Conservation (phyloP, 53 echinoderm and acorn worm species). For the Astropecten irregularis region DNA sequence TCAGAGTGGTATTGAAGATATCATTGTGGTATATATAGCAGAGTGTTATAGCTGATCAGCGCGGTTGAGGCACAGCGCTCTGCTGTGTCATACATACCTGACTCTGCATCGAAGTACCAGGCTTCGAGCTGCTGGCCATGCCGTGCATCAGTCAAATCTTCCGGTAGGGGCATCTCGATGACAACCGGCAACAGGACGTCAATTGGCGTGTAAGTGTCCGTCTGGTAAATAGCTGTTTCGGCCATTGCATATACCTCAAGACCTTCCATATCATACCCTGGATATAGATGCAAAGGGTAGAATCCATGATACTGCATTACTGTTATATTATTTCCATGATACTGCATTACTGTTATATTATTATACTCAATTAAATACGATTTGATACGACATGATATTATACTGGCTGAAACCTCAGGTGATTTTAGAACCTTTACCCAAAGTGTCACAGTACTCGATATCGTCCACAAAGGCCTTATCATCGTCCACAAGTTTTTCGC, state of each 20-base stretch:
- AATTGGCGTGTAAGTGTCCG: slow-evolving; percentile 18
- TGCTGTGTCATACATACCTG: too few relatives aligned
- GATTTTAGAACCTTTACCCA: too few relatives aligned
- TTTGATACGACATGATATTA: background rate
- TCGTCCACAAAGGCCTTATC: too few relatives aligned
- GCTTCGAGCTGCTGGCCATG: slow-evolving; percentile 59
- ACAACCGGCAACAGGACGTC: slow-evolving; percentile 66
- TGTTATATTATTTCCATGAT: too few relatives aligned
- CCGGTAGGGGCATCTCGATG: slow-evolving; percentile 68
- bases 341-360: background rate
- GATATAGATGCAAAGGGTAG: background rate
- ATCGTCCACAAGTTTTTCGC: too few relatives aligned
- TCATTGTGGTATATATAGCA: too few relatives aligned
- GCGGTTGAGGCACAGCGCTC: too few relatives aligned
- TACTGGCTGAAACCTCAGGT: too few relatives aligned
- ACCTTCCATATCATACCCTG: slow-evolving; percentile 52
- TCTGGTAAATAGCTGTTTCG: slow-evolving; percentile 58
- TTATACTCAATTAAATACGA: too few relatives aligned
- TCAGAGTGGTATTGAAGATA: too few relatives aligned
- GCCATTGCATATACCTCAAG: slow-evolving; percentile 73
- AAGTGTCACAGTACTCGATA: too few relatives aligned
- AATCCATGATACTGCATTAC: background rate
- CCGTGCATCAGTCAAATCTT: slow-evolving; percentile 41
- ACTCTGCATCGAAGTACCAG: slow-evolving; percentile 67
- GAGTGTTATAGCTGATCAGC: too few relatives aligned